Percentiles rank a stretch among this genome's conserved stretches.
Evolutionary conservation across 2,888 invertebrate genomes (phyloP).

Genomic region (Tortricodes alternella): DNA sequence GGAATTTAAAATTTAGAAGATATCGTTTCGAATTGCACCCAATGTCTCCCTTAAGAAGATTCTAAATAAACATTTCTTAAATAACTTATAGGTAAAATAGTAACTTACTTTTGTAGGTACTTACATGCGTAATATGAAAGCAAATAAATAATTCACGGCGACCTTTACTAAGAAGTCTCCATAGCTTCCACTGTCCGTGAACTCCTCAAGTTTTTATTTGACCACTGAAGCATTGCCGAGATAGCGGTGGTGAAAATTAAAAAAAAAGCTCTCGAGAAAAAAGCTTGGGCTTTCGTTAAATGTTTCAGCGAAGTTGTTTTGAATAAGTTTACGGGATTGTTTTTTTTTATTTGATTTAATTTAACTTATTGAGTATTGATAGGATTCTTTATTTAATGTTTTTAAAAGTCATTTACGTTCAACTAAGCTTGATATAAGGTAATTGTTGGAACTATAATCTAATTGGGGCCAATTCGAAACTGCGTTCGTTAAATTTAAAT

Average conservation of each 20-base stretch:
- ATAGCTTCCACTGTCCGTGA: constrained; percentile 51
- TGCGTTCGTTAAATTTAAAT: too few relatives aligned
- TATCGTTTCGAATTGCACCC: too few relatives aligned
- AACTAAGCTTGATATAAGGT: too few relatives aligned
- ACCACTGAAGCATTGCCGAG: constrained; percentile 82
- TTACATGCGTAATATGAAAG: too few relatives aligned
- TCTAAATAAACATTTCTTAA: too few relatives aligned
- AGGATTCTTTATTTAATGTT: constrained; percentile 17
- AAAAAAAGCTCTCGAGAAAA: constrained; percentile 61
- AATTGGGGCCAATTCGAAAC: too few relatives aligned
- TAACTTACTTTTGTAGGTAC: too few relatives aligned
- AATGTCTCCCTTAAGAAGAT: too few relatives aligned
- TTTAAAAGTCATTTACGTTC: constrained; percentile 36
- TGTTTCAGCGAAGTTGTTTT: constrained; percentile 45
- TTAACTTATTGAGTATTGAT: constrained; percentile 39
- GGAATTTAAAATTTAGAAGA: too few relatives aligned
- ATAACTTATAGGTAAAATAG: too few relatives aligned
- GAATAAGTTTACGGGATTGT: constrained; percentile 30
- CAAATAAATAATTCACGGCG: too few relatives aligned
- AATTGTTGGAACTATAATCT: too few relatives aligned
- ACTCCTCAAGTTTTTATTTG: constrained; percentile 82
- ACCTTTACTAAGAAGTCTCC: constrained; percentile 39
- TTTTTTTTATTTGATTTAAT: constrained; percentile 39
- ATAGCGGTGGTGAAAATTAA: constrained; percentile 81
- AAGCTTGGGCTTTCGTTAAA: constrained; percentile 52